phyloP scores from a whole-genome alignment of 2,888 invertebrate genomes.

The Parascotia fuliginaria region DNA sequence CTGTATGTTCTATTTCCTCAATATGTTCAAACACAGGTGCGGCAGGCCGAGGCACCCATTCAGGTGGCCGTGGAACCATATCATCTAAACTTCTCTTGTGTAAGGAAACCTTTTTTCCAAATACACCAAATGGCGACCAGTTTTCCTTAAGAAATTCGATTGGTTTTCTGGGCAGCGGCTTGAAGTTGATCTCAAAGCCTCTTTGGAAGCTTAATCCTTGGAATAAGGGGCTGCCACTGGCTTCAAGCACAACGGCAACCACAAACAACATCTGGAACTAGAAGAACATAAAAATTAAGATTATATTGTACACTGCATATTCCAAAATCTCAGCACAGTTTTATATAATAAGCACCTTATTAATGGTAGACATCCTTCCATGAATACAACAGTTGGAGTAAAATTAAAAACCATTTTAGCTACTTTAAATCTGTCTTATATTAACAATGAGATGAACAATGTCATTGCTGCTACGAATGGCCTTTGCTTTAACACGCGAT shows the following conservation, averaged over 20 bases:
- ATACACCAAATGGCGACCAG: constrained; percentile 60
- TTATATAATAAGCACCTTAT: constrained; percentile 32
- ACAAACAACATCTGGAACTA: constrained; percentile 30
- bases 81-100: constrained; percentile 36
- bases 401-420: constrained; percentile 25
- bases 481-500: constrained; percentile 34
- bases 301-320: neutral
- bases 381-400: constrained; percentile 31
- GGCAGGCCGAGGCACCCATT: constrained; percentile 13
- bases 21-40: constrained; percentile 47
- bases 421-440: constrained; percentile 24
- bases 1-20: constrained; percentile 28
- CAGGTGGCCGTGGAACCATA: constrained; percentile 1
- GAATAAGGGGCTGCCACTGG: constrained; percentile 21
- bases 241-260: constrained; percentile 2
- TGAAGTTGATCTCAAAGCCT: constrained; percentile 57
- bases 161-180: constrained; percentile 53
- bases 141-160: constrained; percentile 59
- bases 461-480: constrained; percentile 16
- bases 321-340: neutral
- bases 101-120: constrained; percentile 42
- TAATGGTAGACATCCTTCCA: constrained; percentile 40
- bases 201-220: constrained; percentile 53
- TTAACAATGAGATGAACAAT: constrained; percentile 15
- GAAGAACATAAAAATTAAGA: constrained; percentile 5